These are phyloP conservation scores for Parthenolecanium corni DNA, from an alignment of 2,888 invertebrate genomes.

Conservation along the genomic window DNA sequence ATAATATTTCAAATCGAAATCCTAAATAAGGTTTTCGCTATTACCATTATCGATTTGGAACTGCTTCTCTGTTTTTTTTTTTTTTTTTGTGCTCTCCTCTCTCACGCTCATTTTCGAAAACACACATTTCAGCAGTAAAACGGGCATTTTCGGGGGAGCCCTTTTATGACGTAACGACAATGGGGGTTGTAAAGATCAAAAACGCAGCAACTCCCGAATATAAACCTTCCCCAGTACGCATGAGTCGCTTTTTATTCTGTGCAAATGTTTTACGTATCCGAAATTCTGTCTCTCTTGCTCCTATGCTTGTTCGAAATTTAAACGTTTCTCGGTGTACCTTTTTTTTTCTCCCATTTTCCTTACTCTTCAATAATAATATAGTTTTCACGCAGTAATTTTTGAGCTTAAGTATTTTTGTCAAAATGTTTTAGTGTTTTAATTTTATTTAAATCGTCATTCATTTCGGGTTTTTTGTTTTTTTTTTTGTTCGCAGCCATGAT, in stretches of 20 bases:
- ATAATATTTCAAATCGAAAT: not conserved
- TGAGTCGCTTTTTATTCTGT: conserved; percentile 11
- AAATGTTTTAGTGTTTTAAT: too few relatives aligned
- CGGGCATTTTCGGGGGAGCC: conserved; percentile 7
- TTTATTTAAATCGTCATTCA: not conserved
- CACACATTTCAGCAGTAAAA: conserved; percentile 10
- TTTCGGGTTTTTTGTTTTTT: not conserved
- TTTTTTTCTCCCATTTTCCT: conserved; percentile 1
- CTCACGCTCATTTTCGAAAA: conserved; percentile 9
- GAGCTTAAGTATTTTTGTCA: not conserved
- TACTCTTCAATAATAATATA: not conserved
- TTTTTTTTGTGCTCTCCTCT: too few relatives aligned
- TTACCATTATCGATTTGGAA: conserved; percentile 17
- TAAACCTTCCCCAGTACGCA: conserved; percentile 17
- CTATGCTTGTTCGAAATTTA: too few relatives aligned
- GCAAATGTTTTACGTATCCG: conserved; percentile 21
- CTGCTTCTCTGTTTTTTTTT: too few relatives aligned
- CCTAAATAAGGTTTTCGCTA: conserved; percentile 3
- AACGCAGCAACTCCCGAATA: conserved; percentile 7
- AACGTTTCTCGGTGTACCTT: not conserved
- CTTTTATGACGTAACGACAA: conserved; percentile 17
- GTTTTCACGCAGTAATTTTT: not conserved
- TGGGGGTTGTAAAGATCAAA: conserved; percentile 23
- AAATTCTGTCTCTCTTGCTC: not conserved
- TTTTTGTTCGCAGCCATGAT: not conserved